These are phyloP conservation scores for Bryconaethiops microstoma DNA, from an alignment of 2,797 vertebrate genomes.

Conservation along the genomic window DNA sequence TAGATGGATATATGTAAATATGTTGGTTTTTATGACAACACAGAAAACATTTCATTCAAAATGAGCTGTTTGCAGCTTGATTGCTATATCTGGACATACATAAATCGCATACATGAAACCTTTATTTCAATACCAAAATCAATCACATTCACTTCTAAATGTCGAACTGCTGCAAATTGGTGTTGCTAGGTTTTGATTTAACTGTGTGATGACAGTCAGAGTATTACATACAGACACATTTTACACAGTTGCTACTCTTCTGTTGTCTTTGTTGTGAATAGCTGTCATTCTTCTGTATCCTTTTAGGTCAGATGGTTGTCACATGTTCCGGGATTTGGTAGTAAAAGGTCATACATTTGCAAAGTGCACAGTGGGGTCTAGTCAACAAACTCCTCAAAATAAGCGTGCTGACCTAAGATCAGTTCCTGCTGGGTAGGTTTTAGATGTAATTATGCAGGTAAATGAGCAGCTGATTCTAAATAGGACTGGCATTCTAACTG, in stretches of 20 bases:
- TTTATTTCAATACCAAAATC: no score
- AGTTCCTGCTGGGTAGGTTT: not conserved
- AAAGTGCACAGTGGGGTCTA: not conserved
- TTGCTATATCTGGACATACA: no score
- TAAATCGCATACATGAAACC: no score
- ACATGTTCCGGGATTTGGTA: constrained; percentile 23
- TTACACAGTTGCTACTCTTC: constrained; percentile 27
- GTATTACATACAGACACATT: constrained; percentile 6
- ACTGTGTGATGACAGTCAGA: not conserved
- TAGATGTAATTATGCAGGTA: not conserved
- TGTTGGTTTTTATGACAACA: no score
- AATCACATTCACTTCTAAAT: no score
- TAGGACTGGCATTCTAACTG: no score
- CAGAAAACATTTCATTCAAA: no score
- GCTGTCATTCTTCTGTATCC: constrained; percentile 20
- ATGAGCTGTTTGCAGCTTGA: no score
- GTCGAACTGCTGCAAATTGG: no score
- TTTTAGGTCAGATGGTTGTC: constrained; percentile 50
- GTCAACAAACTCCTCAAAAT: not conserved
- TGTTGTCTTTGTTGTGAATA: constrained; percentile 43
- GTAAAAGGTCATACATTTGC: not conserved
- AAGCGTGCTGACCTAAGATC: not conserved
- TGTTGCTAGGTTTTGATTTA: no score
- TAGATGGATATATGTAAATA: no score
- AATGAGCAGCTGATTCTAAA: not conserved